Evolutionary conservation across 2,888 invertebrate species (phyloP).

Genomic region (Perithous albicinctus): DNA sequence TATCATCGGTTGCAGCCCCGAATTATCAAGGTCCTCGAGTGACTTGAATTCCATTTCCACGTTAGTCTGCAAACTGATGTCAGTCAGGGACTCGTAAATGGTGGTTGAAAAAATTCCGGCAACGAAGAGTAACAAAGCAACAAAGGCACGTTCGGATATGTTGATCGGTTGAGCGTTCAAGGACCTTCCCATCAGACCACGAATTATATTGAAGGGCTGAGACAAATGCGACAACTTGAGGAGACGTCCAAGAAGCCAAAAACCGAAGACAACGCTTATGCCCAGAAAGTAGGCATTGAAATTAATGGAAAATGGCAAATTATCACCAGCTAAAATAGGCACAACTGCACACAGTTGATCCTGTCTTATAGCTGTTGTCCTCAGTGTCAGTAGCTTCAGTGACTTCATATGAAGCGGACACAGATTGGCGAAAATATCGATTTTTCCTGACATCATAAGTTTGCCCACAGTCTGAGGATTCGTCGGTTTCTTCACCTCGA

Average conservation of each 20-base stretch:
- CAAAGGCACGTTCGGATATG: conserved; percentile 54
- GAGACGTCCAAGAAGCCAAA: conserved; percentile 25
- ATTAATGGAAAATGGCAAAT: background rate
- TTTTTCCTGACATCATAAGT: conserved; percentile 25
- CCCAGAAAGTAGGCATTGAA: conserved; percentile 22
- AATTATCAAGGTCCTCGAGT: conserved; percentile 63
- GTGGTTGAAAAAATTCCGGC: conserved; percentile 60
- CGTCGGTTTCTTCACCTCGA: background rate
- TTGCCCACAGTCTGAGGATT: background rate
- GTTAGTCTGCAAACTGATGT: conserved; percentile 34
- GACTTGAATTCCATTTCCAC: conserved; percentile 32
- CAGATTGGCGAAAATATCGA: conserved; percentile 35
- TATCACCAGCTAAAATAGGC: conserved; percentile 30
- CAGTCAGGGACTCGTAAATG: conserved; percentile 62
- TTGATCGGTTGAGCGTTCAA: conserved; percentile 23
- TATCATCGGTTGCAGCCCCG: conserved; percentile 59
- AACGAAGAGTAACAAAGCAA: conserved; percentile 51
- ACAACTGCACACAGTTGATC: conserved; percentile 61
- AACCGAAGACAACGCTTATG: conserved; percentile 25
- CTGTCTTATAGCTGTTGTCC: conserved; percentile 24
- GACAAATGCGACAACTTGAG: conserved; percentile 60
- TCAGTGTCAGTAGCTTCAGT: background rate
- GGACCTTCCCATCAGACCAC: conserved; percentile 60
- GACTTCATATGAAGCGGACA: background rate
- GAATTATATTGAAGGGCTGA: conserved; percentile 39